Evolutionary conservation across 2,888 invertebrate genomes (phyloP).

Genomic region (Eupithecia subumbrata): DNA sequence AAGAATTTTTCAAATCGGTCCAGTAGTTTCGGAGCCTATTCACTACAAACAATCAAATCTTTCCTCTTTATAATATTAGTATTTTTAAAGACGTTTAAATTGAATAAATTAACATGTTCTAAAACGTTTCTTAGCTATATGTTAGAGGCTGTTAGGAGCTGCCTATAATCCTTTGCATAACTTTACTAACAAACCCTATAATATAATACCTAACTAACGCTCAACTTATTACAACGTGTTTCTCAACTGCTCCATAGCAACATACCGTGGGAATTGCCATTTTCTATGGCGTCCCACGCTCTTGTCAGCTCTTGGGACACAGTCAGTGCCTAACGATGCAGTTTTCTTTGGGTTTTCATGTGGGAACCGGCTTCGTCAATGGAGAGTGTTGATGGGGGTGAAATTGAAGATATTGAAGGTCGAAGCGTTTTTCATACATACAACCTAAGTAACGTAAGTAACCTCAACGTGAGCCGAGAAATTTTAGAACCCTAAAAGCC

Average conservation of each 20-base stretch:
- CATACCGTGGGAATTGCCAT: constrained; percentile 28
- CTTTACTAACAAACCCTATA: not conserved
- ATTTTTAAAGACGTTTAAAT: no score
- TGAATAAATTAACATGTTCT: no score
- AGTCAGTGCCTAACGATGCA: constrained; percentile 21
- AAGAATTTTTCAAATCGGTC: no score
- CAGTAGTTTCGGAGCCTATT: no score
- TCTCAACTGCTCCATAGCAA: constrained; percentile 26
- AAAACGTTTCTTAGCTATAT: no score
- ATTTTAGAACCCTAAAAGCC: not conserved
- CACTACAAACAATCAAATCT: no score
- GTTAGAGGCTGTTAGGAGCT: not conserved
- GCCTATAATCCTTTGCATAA: not conserved
- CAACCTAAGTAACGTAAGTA: not conserved
- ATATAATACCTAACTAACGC: not conserved
- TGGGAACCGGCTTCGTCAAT: constrained; percentile 11
- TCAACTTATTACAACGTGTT: constrained; percentile 26
- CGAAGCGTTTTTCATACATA: not conserved
- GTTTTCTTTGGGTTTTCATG: constrained; percentile 28
- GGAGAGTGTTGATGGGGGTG: constrained; percentile 6
- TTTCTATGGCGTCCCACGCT: constrained; percentile 33
- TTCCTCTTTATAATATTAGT: no score
- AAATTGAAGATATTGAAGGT: constrained; percentile 7
- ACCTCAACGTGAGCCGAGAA: not conserved
- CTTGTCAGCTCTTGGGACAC: constrained; percentile 29